Conservation (phyloP, 2,113 vertebrate genomes). For the Odocoileus virginianus region DNA sequence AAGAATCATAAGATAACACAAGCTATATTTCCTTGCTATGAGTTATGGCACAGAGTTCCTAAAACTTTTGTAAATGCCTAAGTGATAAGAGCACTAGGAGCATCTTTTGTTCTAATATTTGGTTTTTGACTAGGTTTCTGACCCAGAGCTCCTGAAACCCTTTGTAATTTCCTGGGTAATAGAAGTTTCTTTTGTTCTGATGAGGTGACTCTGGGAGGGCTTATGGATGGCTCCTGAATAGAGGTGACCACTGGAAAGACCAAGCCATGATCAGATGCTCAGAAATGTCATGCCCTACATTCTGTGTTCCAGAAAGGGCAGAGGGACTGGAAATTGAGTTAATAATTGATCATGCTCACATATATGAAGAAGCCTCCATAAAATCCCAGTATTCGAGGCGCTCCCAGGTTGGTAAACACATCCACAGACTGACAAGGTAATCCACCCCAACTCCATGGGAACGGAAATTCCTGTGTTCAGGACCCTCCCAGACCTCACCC, state of each 20-base stretch:
- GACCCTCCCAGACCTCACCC: background rate
- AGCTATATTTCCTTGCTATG: background rate
- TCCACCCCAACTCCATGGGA: background rate
- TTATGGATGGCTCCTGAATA: background rate
- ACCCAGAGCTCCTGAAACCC: background rate
- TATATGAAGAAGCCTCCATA: background rate
- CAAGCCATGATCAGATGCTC: background rate
- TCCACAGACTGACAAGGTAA: background rate
- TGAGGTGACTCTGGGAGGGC: background rate
- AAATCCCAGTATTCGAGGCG: background rate
- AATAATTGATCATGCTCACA: background rate
- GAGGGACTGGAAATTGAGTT: background rate
- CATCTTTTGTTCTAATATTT: background rate
- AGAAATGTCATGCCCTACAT: background rate
- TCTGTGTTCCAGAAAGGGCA: background rate
- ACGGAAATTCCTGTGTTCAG: background rate
- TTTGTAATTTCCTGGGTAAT: background rate
- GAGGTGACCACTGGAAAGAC: background rate
- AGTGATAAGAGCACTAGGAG: background rate
- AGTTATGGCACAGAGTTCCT: background rate
- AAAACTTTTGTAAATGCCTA: background rate
- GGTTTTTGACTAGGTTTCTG: background rate
- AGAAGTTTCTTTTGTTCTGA: background rate
- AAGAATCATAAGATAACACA: background rate
- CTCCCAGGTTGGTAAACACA: background rate